These are phyloP conservation scores for Chunga burmeisteri DNA, from an alignment of 2,113 vertebrate species.

Conservation along the genomic window DNA sequence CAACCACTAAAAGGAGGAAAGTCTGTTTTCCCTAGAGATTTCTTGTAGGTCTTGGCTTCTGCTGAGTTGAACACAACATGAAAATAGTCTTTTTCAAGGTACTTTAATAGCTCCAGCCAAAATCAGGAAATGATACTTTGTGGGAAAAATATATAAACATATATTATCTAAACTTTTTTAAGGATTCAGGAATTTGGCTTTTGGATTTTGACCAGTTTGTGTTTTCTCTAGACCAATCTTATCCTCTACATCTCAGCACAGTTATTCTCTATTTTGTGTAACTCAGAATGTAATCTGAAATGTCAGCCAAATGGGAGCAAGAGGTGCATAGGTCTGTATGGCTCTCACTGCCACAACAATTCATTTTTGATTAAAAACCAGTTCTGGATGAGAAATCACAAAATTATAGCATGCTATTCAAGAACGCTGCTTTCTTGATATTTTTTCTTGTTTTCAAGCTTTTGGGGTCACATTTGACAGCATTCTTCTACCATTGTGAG, in stretches of 20 bases:
- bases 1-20: not conserved
- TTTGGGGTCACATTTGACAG: not conserved
- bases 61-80: not conserved
- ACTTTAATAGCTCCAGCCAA: not conserved
- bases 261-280: not conserved
- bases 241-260: not conserved
- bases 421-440: not conserved
- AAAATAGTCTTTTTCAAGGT: not conserved
- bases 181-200: not conserved
- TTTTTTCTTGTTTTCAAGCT: not conserved
- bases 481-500: not conserved
- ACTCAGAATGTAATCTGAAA: not conserved
- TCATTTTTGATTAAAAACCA: not conserved
- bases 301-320: not conserved
- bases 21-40: not conserved
- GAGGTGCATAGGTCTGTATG: rapidly evolving
- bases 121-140: not conserved
- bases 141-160: not conserved
- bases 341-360: not conserved
- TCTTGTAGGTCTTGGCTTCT: not conserved
- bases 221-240: not conserved
- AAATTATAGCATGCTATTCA: not conserved
- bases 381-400: not conserved
- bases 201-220: not conserved
- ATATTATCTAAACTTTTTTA: not conserved